Base-by-base conservation (phyloP, 2,113 vertebrate genomes). In the Alexandromys fortis region DNA sequence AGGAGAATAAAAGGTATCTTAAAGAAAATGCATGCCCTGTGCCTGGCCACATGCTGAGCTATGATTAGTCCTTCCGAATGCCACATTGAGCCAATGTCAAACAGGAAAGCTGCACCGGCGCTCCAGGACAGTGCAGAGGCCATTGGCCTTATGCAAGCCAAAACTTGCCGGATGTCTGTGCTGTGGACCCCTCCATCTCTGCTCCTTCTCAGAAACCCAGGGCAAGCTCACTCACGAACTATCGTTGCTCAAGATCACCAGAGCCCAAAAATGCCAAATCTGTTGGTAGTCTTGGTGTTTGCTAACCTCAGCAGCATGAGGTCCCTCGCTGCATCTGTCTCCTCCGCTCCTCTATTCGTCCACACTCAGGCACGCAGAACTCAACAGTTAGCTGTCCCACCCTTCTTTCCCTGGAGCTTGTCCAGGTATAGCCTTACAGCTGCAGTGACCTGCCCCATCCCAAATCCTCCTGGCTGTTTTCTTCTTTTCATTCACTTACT, bases 111-210 rank as follows among this genome's bases (percentile, higher is more conserved):
- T 28, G 22, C 55, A 28, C 22, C 7, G 3, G 14, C 13, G n/a
- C 35, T 82, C 12, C 35, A 16, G n/a, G 35, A 28, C 79, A 28
- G 28, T 82, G 52, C 79, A 61, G 24, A n/a, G 35, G 6, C 11
- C 72, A 75, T 14, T 55, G 83, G 38, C 55, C 28, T 12, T 7
- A 8, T 0, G 7, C 10, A 4, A 8, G 38, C 35, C 45, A 24
- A 11, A 3, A 10, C 68, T 33, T 7, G 12, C 3, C 3, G 3
- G 26, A 3, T 1, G 1, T 6, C 58, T 10, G 22, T 17, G 17
- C 35, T 14, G 42, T 5, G 30, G 21, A 5, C 3, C 13, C 21
- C 35, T 33, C 67, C 49, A 7, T 19, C 5, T 30, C 42, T 9
- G 11, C 49, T 38, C 35, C 42, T 67, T 38, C 63, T 11, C 17